Evolutionary conservation across 2,113 vertebrate genomes (phyloP).

Genomic region (Chlorodrepanis virens): DNA sequence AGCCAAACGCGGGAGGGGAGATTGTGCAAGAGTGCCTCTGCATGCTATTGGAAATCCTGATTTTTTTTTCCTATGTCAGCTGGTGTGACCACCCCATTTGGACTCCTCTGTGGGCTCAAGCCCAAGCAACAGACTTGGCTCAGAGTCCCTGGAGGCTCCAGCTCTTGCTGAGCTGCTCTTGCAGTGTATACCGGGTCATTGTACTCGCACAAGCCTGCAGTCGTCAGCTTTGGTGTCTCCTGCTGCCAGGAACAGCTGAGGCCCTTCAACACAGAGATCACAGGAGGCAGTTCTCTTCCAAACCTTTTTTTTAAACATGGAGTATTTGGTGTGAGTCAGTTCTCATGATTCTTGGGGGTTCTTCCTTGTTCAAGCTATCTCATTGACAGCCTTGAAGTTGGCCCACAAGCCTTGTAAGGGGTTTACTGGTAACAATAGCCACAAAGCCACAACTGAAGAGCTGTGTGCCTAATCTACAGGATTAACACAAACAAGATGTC

Average conservation of each 20-base stretch:
- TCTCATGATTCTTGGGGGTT: neutral
- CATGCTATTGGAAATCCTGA: neutral
- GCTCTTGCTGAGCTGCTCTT: neutral
- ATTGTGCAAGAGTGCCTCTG: neutral
- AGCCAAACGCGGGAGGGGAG: neutral
- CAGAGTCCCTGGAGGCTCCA: neutral
- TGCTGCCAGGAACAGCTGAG: neutral
- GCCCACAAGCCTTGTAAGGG: neutral
- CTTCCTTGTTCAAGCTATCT: neutral
- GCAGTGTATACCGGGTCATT: rapidly evolving
- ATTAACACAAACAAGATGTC: conserved; percentile 60
- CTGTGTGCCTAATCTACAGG: conserved; percentile 21
- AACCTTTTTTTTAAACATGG: neutral
- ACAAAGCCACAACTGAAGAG: conserved; percentile 22
- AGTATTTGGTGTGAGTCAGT: neutral
- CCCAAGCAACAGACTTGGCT: neutral
- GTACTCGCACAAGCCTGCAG: neutral
- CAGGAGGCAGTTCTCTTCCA: neutral
- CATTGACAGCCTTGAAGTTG: neutral
- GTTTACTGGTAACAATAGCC: conserved; percentile 30
- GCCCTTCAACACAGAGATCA: neutral
- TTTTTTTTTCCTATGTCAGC: neutral
- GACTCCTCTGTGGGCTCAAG: neutral
- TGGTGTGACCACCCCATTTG: neutral
- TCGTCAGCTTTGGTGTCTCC: neutral